These are phyloP conservation scores for Sebastes matsubarae DNA, from an alignment of 2,797 vertebrate genomes.

Conservation along the genomic window DNA sequence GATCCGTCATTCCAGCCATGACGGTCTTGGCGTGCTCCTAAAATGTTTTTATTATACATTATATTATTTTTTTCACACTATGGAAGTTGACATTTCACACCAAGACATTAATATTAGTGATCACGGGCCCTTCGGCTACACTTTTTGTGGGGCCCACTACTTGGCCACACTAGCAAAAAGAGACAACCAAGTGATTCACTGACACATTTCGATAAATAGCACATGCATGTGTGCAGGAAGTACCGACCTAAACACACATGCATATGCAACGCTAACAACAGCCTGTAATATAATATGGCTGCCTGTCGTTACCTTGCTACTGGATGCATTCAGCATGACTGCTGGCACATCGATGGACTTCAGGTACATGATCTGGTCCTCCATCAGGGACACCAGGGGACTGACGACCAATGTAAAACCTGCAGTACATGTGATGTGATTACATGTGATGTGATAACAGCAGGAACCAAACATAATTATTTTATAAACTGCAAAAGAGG, in stretches of 20 bases:
- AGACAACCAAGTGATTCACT: background rate
- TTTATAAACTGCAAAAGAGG: background rate
- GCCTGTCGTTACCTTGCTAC: conserved; percentile 85
- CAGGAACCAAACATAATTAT: background rate
- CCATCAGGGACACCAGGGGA: conserved; percentile 96
- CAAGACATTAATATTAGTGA: background rate
- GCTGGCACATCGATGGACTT: conserved; percentile 87
- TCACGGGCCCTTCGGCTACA: background rate
- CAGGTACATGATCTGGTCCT: conserved; percentile 96
- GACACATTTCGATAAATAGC: background rate
- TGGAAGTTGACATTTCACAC: background rate
- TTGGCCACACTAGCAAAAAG: background rate
- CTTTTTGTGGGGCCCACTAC: background rate
- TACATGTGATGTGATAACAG: background rate
- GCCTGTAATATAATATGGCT: background rate
- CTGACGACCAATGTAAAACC: conserved; percentile 94
- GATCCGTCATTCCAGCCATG: conserved; percentile 86
- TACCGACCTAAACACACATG: background rate
- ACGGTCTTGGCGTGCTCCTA: conserved; percentile 90
- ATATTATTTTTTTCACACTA: background rate
- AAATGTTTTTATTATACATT: background rate
- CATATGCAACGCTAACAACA: background rate
- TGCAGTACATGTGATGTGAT: conserved; percentile 48
- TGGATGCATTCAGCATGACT: conserved; percentile 90
- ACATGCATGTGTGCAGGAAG: background rate